phyloP scores from a whole-genome alignment of 2,113 vertebrate genomes.

The Strigops habroptila region DNA sequence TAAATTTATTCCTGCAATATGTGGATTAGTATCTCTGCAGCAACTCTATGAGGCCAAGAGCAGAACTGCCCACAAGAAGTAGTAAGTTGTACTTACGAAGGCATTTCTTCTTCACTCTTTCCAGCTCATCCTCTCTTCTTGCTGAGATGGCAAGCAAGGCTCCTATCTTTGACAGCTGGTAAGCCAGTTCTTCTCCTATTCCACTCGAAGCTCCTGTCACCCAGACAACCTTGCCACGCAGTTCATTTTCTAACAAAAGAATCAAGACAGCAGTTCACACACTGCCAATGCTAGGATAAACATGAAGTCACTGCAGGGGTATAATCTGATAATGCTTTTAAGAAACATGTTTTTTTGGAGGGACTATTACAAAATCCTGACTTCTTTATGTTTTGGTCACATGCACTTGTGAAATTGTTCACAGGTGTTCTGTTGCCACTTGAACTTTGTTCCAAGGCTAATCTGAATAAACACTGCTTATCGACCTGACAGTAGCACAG shows the following conservation, averaged over 20 bases:
- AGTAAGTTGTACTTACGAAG: slow-evolving; percentile 75
- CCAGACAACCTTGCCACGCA: slow-evolving; percentile 89
- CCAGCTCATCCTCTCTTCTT: slow-evolving; percentile 82
- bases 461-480: not conserved
- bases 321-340: not conserved
- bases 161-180: slow-evolving; percentile 86
- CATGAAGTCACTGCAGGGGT: not conserved
- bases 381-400: not conserved
- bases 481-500: not conserved
- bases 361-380: not conserved
- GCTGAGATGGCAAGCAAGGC: slow-evolving; percentile 86
- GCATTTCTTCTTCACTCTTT: slow-evolving; percentile 85
- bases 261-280: not conserved
- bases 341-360: not conserved
- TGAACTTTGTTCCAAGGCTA: slow-evolving; percentile 36
- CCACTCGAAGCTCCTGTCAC: slow-evolving; percentile 95
- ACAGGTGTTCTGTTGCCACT: not conserved
- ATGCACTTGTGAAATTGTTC: not conserved
- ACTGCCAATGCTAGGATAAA: not conserved
- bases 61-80: not conserved
- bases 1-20: not conserved
- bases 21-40: not conserved
- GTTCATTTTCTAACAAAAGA: slow-evolving; percentile 74
- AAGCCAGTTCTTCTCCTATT: slow-evolving; percentile 90
- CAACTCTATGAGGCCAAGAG: not conserved